These are phyloP conservation scores for Conger conger DNA, from an alignment of 2,113 vertebrate species.

Conservation along the genomic window DNA sequence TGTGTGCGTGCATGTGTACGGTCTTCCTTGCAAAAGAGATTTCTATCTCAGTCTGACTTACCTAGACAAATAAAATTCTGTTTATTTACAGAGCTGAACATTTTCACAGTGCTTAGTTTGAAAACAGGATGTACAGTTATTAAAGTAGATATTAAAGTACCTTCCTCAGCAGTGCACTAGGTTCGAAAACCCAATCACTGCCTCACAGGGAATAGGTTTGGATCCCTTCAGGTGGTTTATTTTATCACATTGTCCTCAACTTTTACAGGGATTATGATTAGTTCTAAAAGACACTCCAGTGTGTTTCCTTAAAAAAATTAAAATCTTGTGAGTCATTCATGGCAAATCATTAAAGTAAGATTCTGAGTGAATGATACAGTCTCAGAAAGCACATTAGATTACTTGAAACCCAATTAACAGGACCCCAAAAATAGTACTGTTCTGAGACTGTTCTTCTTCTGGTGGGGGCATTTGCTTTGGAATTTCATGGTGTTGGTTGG, in stretches of 20 bases:
- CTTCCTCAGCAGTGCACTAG: background rate
- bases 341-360: conserved; percentile 27
- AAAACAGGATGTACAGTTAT: no score
- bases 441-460: conserved; percentile 27
- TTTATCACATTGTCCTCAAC: background rate
- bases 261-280: background rate
- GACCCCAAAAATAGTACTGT: conserved; percentile 17
- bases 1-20: no score
- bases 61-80: no score
- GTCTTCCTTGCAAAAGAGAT: no score
- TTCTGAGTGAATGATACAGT: conserved; percentile 33
- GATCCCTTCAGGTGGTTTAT: background rate
- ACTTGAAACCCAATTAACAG: conserved; percentile 9
- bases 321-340: conserved; percentile 32
- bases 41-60: no score
- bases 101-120: no score
- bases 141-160: no score
- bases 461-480: conserved; percentile 15
- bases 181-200: background rate
- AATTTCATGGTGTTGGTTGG: conserved; percentile 17
- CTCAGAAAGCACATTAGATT: conserved; percentile 27
- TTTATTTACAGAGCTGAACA: no score
- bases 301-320: no score
- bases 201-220: background rate
- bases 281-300: no score